Base-by-base conservation (phyloP, 2,797 vertebrate species). In the Darevskia mixta region DNA sequence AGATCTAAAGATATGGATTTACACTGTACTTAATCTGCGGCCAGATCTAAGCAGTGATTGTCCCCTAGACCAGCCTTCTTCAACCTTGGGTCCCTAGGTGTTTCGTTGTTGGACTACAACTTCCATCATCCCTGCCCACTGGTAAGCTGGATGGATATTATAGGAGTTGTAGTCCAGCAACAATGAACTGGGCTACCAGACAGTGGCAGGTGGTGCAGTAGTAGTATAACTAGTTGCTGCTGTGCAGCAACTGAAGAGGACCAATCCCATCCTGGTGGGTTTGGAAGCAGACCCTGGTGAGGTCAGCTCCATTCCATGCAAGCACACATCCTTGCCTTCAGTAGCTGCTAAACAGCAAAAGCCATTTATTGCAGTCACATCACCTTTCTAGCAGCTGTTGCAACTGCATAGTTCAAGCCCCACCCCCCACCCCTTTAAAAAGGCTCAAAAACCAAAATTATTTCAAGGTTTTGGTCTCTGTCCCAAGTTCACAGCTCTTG, bases 1-100 rank as follows among this genome's bases (percentile, higher is more conserved):
- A 29, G 43, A n/a, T 80, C 15, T 61, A 79, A 72, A 80, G 45
- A 23, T 43, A 29, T 69, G 10, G 41, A 72, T n/a, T 85, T 76
- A 9, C 4, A 15, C 29, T n/a, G 11, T 6, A 23, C 55, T 67
- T 87, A 64, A 81, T 6, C 29, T 64, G 41, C 75, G 23, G 20
- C 72, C 9, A 38, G 35, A 72, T 73, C 86, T 25, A 18, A 87
- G 64, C 55, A 86, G 25, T 75, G 18, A 67, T n/a, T 79, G 49
- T 35, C 43, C 55, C 35, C 17, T 64, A 8, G 20, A 64, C 20
- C 61, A 64, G 61, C 61, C 61, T 64, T 64, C 61, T 64, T 64
- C 61, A 64, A 64, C 61, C 61, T 64, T 64, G 61, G 61, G 20
- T 64, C 61, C 6, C 61, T 23, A 64, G 61, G 20, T 64, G 58